Base-by-base conservation (phyloP, 1,140 invertebrate species). In the Heterodera carotae region DNA sequence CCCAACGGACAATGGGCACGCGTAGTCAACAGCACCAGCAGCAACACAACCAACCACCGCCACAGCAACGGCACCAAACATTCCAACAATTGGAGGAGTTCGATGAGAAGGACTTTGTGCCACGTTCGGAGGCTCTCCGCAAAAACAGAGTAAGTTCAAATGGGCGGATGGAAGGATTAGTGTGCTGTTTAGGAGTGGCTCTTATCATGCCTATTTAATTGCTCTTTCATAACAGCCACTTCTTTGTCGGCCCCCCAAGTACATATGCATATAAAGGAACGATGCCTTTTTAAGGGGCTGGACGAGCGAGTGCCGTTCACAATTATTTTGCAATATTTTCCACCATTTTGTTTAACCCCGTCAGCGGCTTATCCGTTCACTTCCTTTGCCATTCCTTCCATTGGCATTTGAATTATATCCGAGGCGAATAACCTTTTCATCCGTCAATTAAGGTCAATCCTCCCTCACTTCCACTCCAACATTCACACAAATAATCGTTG, bases 61-160 rank as follows among this genome's bases (percentile, higher is more conserved):
- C 72, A 74, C 53, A 74, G 25, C 72, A 71, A 36, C 69, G 64
- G 33, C 75, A 76, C 25, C 70, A 76, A 31, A n/a, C 75, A 7
- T 43, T 48, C 60, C 31, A 76, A 22, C 70, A 74, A 43, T 59
- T 77, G 76, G 76, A 75, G 25, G 77, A 78, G 29, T 78, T 78
- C 68, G 67, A 78, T 43, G 77, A 78, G 59, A 56, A 22, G 18
- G 77, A 78, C 56, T 78, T 78, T 69, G 77, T 78, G 27, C 77
- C 77, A 1, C 74, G 48, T 76, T 78, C 64, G n/a, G 43, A 56
- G 25, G n/a, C n/a, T 25, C 15, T 56, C 36, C 31, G 56, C 27
- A 18, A 62, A 36, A 74, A 74, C 64, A 66, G 53, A 64, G 72
- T 74, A 33, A 29, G 53, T 56, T 2, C 62, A 31, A 31, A 18